Percentiles rank a stretch among this genome's conserved stretches.
Conservation (phyloP, 2,797 vertebrate species). For the Rhabdophis nuchalis region DNA sequence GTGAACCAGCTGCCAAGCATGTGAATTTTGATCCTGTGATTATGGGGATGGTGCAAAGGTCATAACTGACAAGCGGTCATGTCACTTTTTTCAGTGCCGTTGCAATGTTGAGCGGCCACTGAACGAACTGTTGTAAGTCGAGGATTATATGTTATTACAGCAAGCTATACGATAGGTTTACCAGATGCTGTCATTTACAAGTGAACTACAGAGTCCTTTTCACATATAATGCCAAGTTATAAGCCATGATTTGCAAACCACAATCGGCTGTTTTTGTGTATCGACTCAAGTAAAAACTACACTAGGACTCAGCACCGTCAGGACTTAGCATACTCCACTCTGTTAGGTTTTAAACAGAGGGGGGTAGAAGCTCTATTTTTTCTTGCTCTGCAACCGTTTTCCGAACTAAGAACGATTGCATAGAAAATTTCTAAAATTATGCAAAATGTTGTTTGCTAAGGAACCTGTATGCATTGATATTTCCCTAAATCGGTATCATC, state of each 20-base stretch:
- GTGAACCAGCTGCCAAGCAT: not conserved
- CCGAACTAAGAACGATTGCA: not conserved
- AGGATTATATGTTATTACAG: not conserved
- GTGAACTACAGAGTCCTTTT: not conserved
- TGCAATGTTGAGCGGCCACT: not conserved
- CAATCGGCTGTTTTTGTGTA: not conserved
- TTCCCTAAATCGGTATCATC: not conserved
- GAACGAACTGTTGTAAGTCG: not conserved
- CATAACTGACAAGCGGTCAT: not conserved
- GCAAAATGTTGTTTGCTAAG: not conserved
- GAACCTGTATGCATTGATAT: not conserved
- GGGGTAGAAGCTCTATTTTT: not conserved
- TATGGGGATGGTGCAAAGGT: not conserved
- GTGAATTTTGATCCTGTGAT: not conserved
- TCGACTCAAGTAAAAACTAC: not conserved
- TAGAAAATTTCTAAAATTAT: not conserved
- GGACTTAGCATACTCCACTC: not conserved
- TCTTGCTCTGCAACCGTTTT: not conserved
- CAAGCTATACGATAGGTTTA: not conserved
- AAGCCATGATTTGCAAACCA: not conserved
- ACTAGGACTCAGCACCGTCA: not conserved
- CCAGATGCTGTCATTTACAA: not conserved
- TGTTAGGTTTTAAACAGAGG: not conserved
- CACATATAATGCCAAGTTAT: not conserved
- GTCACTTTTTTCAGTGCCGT: not conserved